phyloP scores from a whole-genome alignment of 2,888 invertebrate genomes.

The Drosophila maculinotata region DNA sequence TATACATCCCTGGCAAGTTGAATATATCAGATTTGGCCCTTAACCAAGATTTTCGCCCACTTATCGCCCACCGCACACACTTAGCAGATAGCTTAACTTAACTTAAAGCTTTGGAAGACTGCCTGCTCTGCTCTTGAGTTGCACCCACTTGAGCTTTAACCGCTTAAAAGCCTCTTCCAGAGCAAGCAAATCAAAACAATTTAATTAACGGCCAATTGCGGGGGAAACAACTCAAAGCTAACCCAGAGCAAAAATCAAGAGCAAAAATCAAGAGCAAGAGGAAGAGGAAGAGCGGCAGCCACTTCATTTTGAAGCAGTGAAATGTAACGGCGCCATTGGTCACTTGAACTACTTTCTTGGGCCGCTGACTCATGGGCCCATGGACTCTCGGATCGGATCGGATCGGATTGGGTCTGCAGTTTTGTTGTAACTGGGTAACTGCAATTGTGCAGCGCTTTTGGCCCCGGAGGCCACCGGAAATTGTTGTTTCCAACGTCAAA shows the following conservation, averaged over 20 bases:
- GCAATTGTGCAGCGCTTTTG: constrained; percentile 60
- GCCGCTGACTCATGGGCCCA: constrained; percentile 56
- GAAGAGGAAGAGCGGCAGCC: no score
- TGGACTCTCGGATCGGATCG: constrained; percentile 17
- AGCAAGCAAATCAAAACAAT: constrained; percentile 66
- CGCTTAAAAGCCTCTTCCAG: constrained; percentile 39
- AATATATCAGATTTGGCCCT: constrained; percentile 34
- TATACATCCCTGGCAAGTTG: constrained; percentile 8
- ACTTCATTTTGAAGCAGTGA: constrained; percentile 68
- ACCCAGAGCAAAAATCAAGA: background rate
- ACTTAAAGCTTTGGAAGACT: constrained; percentile 3
- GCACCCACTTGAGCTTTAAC: constrained; percentile 50
- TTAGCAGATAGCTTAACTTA: constrained; percentile 10
- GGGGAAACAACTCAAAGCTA: constrained; percentile 22
- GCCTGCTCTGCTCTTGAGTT: constrained; percentile 19
- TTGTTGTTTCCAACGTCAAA: constrained; percentile 56
- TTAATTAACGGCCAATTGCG: constrained; percentile 72
- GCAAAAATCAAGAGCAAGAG: constrained; percentile 6
- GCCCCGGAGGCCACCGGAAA: constrained; percentile 65
- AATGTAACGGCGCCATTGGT: constrained; percentile 79
- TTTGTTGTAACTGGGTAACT: constrained; percentile 32
- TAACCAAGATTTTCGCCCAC: constrained; percentile 46
- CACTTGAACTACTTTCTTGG: constrained; percentile 75
- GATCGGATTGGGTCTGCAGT: background rate
- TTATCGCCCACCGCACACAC: constrained; percentile 26